A percentile compares a stretch with the other conserved stretches of the same genome.
These are phyloP conservation scores for Tetragonula carbonaria DNA, from an alignment of 2,888 invertebrate species.

Conservation along the genomic window DNA sequence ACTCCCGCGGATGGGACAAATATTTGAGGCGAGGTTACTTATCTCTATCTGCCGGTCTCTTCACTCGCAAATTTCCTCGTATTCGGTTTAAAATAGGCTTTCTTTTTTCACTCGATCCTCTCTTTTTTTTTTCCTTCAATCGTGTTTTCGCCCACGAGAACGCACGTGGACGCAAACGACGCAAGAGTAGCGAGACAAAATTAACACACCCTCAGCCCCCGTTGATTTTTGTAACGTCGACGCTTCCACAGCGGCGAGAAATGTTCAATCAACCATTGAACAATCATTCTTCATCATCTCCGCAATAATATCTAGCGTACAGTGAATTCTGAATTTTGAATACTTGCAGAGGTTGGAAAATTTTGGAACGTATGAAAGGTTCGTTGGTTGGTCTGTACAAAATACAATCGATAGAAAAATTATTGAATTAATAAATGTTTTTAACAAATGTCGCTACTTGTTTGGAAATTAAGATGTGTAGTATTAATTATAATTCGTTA, in stretches of 20 bases:
- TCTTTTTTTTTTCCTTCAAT: background rate
- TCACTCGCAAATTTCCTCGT: conserved; percentile 26
- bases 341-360: too few relatives aligned
- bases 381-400: too few relatives aligned
- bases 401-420: too few relatives aligned
- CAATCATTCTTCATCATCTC: background rate
- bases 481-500: too few relatives aligned
- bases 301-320: background rate
- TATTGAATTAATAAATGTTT: too few relatives aligned
- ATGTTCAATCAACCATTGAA: background rate
- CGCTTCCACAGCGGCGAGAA: background rate
- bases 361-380: too few relatives aligned
- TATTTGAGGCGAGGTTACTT: conserved; percentile 55
- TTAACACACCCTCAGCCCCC: background rate
- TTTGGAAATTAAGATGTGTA: too few relatives aligned
- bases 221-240: background rate
- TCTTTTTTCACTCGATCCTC: background rate
- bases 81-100: conserved; percentile 24
- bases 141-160: too few relatives aligned
- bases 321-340: background rate
- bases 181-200: background rate
- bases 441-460: too few relatives aligned
- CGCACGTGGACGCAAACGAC: background rate
- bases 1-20: conserved; percentile 44
- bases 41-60: conserved; percentile 41